Percentiles rank a stretch among this genome's conserved stretches.
These are phyloP conservation scores for Pharmacophagus antenor DNA, from an alignment of 2,888 invertebrate genomes.

Conservation along the genomic window DNA sequence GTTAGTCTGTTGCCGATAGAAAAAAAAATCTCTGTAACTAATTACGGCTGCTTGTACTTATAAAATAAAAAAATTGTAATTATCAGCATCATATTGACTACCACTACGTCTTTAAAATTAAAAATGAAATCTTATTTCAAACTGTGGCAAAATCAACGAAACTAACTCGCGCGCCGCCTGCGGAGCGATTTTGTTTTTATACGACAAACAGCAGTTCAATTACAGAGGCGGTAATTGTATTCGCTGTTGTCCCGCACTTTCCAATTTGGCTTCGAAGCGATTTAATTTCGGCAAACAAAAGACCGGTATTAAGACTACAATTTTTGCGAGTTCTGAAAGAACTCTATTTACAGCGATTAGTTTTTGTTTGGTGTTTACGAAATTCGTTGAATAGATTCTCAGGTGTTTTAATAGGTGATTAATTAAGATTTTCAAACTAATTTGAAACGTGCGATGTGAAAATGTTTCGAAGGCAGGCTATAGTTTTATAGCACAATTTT, in stretches of 20 bases:
- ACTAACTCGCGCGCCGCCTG: slow-evolving; percentile 13
- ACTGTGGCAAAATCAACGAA: slow-evolving; percentile 6
- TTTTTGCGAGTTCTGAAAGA: slow-evolving; percentile 37
- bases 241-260: slow-evolving; percentile 45
- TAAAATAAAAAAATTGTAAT: no score
- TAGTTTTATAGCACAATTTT: no score
- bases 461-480: slow-evolving; percentile 15
- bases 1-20: no score
- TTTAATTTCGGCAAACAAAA: slow-evolving; percentile 71
- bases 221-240: slow-evolving; percentile 36
- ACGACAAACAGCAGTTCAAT: slow-evolving; percentile 35
- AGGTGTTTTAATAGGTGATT: slow-evolving; percentile 10
- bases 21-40: no score
- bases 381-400: slow-evolving; percentile 3
- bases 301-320: slow-evolving; percentile 54
- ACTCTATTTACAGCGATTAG: slow-evolving; percentile 15
- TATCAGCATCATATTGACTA: no score
- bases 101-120: no score
- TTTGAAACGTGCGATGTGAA: slow-evolving; percentile 13
- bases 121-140: no score
- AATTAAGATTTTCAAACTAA: slow-evolving; percentile 9
- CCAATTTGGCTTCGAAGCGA: slow-evolving; percentile 63
- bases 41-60: no score
- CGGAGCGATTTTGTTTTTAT: slow-evolving; percentile 30
- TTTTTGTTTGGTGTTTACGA: slow-evolving; percentile 11